Evolutionary conservation across 2,797 vertebrate genomes (phyloP).

Genomic region (Cyprinella venusta): DNA sequence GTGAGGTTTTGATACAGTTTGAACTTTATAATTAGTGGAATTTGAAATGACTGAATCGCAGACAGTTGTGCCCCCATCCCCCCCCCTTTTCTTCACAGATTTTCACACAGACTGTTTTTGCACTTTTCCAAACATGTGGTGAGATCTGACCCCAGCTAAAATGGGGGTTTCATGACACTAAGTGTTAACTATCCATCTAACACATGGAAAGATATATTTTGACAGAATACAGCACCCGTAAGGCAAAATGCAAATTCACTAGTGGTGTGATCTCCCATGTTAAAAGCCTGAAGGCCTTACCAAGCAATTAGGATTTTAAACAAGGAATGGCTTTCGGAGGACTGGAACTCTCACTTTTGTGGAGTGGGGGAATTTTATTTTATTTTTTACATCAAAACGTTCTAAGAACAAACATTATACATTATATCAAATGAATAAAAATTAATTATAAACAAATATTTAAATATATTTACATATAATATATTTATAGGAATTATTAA

Average conservation of each 20-base stretch:
- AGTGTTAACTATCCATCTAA: constrained; percentile 19
- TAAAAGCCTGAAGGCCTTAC: constrained; percentile 57
- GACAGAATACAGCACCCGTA: constrained; percentile 37
- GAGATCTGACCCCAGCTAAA: constrained; percentile 7
- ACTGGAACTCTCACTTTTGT: constrained; percentile 7
- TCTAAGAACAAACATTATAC: background rate
- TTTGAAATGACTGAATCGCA: background rate
- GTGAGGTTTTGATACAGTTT: background rate
- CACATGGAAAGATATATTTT: constrained; percentile 22
- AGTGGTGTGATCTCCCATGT: constrained; percentile 42
- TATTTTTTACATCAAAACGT: background rate
- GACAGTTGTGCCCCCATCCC: background rate
- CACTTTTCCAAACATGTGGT: background rate
- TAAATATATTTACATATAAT: background rate
- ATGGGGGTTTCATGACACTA: constrained; percentile 12
- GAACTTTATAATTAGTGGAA: background rate
- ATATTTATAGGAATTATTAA: background rate
- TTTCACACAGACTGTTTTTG: background rate
- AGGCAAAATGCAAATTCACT: constrained; percentile 52
- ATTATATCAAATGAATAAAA: background rate
- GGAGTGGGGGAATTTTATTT: background rate
- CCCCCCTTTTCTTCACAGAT: background rate
- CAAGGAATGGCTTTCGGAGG: constrained; percentile 32
- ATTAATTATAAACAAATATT: background rate
- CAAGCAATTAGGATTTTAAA: constrained; percentile 62